These are phyloP conservation scores for Chromis chromis DNA, from an alignment of 2,797 vertebrate species.

Conservation along the genomic window DNA sequence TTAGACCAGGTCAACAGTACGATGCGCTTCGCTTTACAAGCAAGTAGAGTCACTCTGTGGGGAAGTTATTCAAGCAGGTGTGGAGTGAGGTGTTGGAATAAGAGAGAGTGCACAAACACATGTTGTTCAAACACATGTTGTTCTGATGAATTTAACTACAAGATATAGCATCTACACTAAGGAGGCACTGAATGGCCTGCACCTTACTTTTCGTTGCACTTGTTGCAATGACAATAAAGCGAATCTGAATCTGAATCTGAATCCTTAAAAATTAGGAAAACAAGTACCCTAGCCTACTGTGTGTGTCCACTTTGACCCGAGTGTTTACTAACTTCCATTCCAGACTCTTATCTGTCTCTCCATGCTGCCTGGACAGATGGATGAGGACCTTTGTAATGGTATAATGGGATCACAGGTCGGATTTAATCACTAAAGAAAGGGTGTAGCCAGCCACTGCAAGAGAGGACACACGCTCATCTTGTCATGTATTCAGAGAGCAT, in stretches of 20 bases:
- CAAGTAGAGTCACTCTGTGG: neutral
- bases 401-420: slow-evolving; percentile 69
- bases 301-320: neutral
- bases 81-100: neutral
- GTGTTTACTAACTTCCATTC: slow-evolving; percentile 8
- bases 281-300: neutral
- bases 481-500: slow-evolving; percentile 7
- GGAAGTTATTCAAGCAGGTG: neutral
- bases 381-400: slow-evolving; percentile 43
- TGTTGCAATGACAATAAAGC: no score
- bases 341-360: slow-evolving; percentile 8
- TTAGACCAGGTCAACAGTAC: slow-evolving; percentile 6
- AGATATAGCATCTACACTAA: neutral
- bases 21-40: neutral
- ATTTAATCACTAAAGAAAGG: slow-evolving; percentile 57
- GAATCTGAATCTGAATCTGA: no score
- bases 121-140: neutral
- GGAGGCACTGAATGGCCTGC: no score
- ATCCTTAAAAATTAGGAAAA: neutral
- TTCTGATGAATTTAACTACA: neutral
- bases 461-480: slow-evolving; percentile 3
- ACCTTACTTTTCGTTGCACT: no score
- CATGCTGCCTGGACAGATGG: slow-evolving; percentile 58
- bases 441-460: slow-evolving; percentile 16
- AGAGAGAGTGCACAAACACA: neutral